Evolutionary conservation across 2,113 vertebrate genomes (phyloP).

Genomic region (Mionectes macconnelli): DNA sequence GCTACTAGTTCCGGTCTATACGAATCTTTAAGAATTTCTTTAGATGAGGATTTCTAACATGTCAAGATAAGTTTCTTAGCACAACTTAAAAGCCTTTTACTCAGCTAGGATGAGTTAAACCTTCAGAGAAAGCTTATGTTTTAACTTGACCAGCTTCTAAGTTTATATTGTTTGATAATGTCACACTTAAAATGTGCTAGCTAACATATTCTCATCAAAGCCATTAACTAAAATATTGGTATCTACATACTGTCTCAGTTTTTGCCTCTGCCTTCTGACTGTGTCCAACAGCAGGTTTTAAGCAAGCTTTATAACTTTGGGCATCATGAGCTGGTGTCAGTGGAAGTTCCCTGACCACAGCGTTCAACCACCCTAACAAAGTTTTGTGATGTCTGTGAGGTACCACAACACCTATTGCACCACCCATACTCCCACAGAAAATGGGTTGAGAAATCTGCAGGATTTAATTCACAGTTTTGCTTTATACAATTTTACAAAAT

Average conservation of each 20-base stretch:
- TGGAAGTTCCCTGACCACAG: background rate
- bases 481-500: background rate
- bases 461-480: background rate
- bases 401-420: background rate
- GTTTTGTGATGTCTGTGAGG: background rate
- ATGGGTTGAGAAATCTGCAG: background rate
- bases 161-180: background rate
- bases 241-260: background rate
- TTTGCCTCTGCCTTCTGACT: background rate
- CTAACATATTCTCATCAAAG: background rate
- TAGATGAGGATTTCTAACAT: background rate
- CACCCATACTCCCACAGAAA: background rate
- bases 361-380: background rate
- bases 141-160: background rate
- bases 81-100: background rate
- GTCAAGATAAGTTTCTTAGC: background rate
- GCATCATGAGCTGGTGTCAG: background rate
- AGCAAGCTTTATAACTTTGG: background rate
- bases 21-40: conserved; percentile 23
- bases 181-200: background rate
- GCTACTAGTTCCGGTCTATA: background rate
- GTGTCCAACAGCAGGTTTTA: background rate
- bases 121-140: background rate
- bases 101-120: background rate
- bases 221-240: background rate